Base-by-base conservation (phyloP, 2,888 invertebrate genomes). In the Dasypolia templi region DNA sequence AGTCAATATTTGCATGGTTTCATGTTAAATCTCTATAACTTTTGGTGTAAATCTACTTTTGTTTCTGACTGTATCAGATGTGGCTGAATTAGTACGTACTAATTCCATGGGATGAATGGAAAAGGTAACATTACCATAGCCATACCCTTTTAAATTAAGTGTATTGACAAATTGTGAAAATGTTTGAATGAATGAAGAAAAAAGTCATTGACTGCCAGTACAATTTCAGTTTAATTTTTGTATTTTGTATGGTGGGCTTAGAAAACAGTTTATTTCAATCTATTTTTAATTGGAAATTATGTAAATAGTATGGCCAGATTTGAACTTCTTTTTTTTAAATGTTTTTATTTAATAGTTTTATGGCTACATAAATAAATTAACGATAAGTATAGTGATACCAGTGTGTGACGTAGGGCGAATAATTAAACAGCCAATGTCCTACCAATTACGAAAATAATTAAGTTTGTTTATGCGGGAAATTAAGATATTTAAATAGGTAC, bases 381-480 rank as follows among this genome's bases (percentile, higher is more conserved):
- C 6, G 12, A 3, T 44, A 44, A 35, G 7, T 32, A 44, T 11
- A 26, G 4, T 17, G 29, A 44, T 66, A 19, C 17, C 22, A 69
- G 4, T 17, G 17, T 12, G 19, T 68, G 32, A 61, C 14, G 7
- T n/a, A 42, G 29, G 32, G n/a, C 3, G 9, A 62, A 32, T 32
- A 19, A 44, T 44, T 17, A 46, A 49, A 51, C 32, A 19, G 61
- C 1, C 1, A 11, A 14, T 32, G 11, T n/a, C 32, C 17, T 32
- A 49, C 11, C 32, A n/a, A 59, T 61, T n/a, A 61, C 32, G 12
- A 65, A 29, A 65, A 39, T n/a, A 29, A n/a, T 17, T 32, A 2
- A 0, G 4, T 17, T 14, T 29, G 6, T 14, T 19, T 22, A 62
- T n/a, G 63, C 55, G 72, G 63, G 63, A 74, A 74, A 46, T 19